phyloP scores from a whole-genome alignment of 1,140 invertebrate species.

The Eueides isabella region DNA sequence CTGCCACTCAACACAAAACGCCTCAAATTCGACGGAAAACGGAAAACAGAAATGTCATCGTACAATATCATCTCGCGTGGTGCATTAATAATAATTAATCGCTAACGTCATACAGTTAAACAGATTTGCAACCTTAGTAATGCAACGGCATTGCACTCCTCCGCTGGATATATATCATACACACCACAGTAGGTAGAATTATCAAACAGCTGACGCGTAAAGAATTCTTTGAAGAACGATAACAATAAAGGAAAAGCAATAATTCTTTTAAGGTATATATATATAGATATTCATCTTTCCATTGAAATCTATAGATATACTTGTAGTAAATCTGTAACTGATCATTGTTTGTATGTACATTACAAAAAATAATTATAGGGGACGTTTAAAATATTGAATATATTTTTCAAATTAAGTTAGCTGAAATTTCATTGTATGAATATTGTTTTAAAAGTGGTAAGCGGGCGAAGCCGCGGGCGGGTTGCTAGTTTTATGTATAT shows the following conservation, averaged over 20 bases:
- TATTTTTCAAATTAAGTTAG: too few relatives aligned
- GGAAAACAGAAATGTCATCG: background rate
- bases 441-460: too few relatives aligned
- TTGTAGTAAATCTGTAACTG: too few relatives aligned
- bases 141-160: slow-evolving; percentile 12
- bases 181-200: background rate
- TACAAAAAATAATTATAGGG: too few relatives aligned
- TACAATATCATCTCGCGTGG: slow-evolving; percentile 21
- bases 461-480: too few relatives aligned
- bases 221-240: background rate
- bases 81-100: slow-evolving; percentile 21
- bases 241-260: background rate
- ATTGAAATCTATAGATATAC: background rate
- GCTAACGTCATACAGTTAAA: slow-evolving; percentile 23
- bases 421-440: too few relatives aligned
- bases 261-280: background rate
- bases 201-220: background rate
- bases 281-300: background rate
- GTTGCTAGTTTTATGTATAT: too few relatives aligned
- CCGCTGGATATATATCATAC: background rate
- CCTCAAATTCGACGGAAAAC: too few relatives aligned
- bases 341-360: too few relatives aligned
- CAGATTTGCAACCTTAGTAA: slow-evolving; percentile 30
- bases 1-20: too few relatives aligned
- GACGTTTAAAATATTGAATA: too few relatives aligned